phyloP scores from a whole-genome alignment of 1,140 invertebrate genomes.

The Harpegnathos saltator region DNA sequence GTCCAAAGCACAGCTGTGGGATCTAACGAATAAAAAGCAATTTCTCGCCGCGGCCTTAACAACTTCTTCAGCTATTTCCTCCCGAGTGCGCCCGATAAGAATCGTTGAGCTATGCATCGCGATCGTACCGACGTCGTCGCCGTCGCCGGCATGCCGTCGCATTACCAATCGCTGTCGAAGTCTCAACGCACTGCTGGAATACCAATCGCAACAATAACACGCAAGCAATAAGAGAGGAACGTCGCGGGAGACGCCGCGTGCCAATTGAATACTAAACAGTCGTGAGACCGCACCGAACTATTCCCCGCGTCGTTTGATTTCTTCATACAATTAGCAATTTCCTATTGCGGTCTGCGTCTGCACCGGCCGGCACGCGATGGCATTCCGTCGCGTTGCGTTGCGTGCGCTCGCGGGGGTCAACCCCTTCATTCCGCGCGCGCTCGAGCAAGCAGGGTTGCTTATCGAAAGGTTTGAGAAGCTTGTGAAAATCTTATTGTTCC shows the following conservation, averaged over 20 bases:
- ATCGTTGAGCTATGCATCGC: background rate
- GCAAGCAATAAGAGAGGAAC: background rate
- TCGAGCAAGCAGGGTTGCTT: background rate
- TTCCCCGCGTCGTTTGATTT: background rate
- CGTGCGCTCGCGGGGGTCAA: background rate
- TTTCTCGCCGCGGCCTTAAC: too few relatives aligned
- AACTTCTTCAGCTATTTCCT: too few relatives aligned
- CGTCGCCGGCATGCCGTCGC: background rate
- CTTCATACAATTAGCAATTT: slow-evolving; percentile 29
- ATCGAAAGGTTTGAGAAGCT: too few relatives aligned
- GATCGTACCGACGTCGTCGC: background rate
- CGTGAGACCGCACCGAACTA: slow-evolving; percentile 7
- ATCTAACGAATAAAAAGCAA: too few relatives aligned
- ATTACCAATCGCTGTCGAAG: slow-evolving; percentile 39
- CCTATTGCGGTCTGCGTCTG: background rate
- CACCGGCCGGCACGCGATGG: background rate
- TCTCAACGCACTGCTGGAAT: slow-evolving; percentile 40
- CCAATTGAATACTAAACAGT: slow-evolving; percentile 48
- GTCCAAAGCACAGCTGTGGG: too few relatives aligned
- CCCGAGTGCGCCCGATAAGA: background rate
- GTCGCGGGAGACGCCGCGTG: slow-evolving; percentile 2
- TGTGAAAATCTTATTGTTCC: too few relatives aligned
- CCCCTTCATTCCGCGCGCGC: background rate
- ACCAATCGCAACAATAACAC: slow-evolving; percentile 33
- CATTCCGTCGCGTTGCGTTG: background rate